phyloP scores from a whole-genome alignment of 2,113 vertebrate genomes.

The Oncorhynchus gorbuscha region DNA sequence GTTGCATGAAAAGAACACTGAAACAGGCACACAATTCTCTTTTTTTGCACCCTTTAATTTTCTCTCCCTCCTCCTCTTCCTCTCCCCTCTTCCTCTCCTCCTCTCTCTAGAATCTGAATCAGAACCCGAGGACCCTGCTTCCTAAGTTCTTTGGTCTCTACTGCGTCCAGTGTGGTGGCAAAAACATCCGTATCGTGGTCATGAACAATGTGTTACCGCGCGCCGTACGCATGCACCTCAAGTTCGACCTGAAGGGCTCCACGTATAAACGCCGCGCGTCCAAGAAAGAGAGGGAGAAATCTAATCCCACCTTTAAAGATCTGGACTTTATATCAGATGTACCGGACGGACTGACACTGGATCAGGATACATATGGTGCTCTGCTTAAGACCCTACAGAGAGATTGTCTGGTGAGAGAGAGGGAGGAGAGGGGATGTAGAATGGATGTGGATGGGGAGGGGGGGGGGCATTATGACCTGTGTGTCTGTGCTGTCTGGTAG shows the following conservation, averaged over 20 bases:
- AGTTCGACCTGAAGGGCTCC: constrained; percentile 96
- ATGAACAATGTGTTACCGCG: constrained; percentile 98
- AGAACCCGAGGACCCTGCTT: constrained; percentile 93
- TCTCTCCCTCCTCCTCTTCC: neutral
- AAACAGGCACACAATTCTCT: too few relatives aligned
- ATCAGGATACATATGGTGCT: constrained; percentile 87
- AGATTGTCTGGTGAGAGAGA: constrained; percentile 89
- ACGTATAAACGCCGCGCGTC: constrained; percentile 94
- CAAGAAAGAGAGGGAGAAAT: constrained; percentile 95
- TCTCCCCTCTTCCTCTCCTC: neutral
- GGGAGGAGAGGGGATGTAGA: neutral
- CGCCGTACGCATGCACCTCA: constrained; percentile 93
- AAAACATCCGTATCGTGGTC: constrained; percentile 95
- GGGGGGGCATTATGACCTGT: neutral
- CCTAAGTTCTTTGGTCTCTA: constrained; percentile 99
- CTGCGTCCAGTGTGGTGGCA: constrained; percentile 94
- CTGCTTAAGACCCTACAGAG: constrained; percentile 92
- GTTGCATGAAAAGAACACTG: too few relatives aligned
- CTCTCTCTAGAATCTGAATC: constrained; percentile 89
- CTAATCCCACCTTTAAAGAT: constrained; percentile 91
- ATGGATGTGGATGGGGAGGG: too few relatives aligned
- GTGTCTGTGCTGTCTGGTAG: neutral
- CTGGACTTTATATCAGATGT: constrained; percentile 93
- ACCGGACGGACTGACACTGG: constrained; percentile 87
- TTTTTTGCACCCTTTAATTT: too few relatives aligned